A percentile compares a stretch with the other conserved stretches of the same genome.
These are phyloP conservation scores for Coelinius sp. DNA, from an alignment of 2,888 invertebrate species.

Conservation along the genomic window DNA sequence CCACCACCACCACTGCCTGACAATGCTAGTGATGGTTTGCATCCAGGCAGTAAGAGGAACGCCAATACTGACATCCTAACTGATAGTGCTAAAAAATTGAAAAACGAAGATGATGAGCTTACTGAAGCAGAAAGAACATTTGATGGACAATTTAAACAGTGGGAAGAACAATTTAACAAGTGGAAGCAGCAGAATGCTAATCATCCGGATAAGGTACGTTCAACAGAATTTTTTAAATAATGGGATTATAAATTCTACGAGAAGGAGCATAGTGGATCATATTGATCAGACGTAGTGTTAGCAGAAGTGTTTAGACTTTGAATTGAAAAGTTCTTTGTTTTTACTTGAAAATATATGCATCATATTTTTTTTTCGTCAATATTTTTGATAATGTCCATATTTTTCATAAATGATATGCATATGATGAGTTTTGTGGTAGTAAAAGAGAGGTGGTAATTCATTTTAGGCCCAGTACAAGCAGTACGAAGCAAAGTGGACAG, in stretches of 20 bases:
- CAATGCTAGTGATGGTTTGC: conserved; percentile 47
- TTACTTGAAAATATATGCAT: too few relatives aligned
- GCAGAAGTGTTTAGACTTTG: too few relatives aligned
- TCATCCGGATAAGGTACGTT: conserved; percentile 86
- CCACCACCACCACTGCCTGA: conserved; percentile 63
- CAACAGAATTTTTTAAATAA: too few relatives aligned
- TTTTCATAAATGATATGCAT: too few relatives aligned
- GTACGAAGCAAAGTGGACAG: conserved; percentile 91
- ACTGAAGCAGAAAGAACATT: conserved; percentile 86
- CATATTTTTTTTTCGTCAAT: too few relatives aligned
- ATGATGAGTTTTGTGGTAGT: too few relatives aligned
- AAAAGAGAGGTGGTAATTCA: conserved; percentile 34
- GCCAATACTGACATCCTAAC: conserved; percentile 53
- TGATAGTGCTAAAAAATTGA: conserved; percentile 65
- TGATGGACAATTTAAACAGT: conserved; percentile 89
- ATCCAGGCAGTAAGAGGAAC: conserved; percentile 57
- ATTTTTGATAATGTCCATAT: too few relatives aligned
- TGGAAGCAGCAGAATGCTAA: conserved; percentile 94
- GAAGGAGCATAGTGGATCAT: too few relatives aligned
- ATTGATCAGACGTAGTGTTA: too few relatives aligned
- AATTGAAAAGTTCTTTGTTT: too few relatives aligned
- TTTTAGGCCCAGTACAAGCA: conserved; percentile 79
- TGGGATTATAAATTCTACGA: too few relatives aligned
- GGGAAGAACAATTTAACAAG: conserved; percentile 92
- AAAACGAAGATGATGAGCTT: conserved; percentile 67